phyloP scores from a whole-genome alignment of 2,888 invertebrate species.

The Amphipyra tragopoginis region DNA sequence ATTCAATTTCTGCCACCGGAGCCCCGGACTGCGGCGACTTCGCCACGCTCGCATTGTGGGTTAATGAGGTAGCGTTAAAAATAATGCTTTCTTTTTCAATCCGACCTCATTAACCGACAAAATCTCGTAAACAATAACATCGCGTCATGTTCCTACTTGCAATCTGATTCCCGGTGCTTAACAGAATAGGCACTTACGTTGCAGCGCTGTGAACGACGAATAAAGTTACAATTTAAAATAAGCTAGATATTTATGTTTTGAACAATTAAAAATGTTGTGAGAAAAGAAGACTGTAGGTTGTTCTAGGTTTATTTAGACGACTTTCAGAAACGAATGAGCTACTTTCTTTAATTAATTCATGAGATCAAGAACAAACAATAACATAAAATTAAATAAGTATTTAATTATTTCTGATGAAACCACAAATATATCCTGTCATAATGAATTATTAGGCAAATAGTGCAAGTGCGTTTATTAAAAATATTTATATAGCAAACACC shows the following conservation, averaged over 20 bases:
- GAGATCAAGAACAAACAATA: not conserved
- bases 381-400: constrained; percentile 25
- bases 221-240: constrained; percentile 40
- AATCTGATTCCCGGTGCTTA: constrained; percentile 71
- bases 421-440: constrained; percentile 65
- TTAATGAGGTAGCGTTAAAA: constrained; percentile 67
- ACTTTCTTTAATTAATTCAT: not conserved
- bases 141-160: constrained; percentile 63
- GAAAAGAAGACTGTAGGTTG: constrained; percentile 5
- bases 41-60: constrained; percentile 67
- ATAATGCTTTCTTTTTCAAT: constrained; percentile 66
- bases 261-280: constrained; percentile 34
- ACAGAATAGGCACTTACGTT: constrained; percentile 55
- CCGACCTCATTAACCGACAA: constrained; percentile 80
- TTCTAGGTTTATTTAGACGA: too few species aligned
- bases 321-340: too few species aligned
- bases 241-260: constrained; percentile 16
- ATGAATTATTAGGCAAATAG: constrained; percentile 82
- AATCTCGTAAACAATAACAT: constrained; percentile 66
- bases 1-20: constrained; percentile 85
- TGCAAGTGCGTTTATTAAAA: constrained; percentile 79
- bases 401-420: constrained; percentile 40
- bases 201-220: constrained; percentile 37
- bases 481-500: constrained; percentile 83
- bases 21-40: constrained; percentile 58